Conservation (phyloP, 2,113 vertebrate genomes). For the Nerophis lumbriciformis region DNA sequence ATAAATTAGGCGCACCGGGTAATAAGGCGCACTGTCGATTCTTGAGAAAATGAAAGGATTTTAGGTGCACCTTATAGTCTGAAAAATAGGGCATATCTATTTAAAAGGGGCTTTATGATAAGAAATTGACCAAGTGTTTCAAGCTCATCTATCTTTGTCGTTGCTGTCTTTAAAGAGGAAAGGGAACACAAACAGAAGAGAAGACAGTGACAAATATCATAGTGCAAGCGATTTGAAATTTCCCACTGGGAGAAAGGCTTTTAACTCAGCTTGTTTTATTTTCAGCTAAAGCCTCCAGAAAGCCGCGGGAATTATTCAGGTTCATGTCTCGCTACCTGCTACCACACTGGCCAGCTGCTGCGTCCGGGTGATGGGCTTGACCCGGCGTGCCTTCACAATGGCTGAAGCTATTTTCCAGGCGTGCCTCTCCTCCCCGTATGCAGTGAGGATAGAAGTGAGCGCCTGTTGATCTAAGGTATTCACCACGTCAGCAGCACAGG, state of each 20-base stretch:
- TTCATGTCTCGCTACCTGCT: slow-evolving; percentile 80
- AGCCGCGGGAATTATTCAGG: slow-evolving; percentile 74
- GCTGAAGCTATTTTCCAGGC: slow-evolving; percentile 88
- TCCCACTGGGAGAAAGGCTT: slow-evolving; percentile 76
- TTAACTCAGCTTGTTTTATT: slow-evolving; percentile 53
- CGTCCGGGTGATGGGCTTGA: slow-evolving; percentile 88
- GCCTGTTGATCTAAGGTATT: slow-evolving; percentile 91
- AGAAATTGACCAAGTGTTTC: neutral
- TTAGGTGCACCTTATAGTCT: too few relatives aligned
- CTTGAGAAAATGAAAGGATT: too few relatives aligned
- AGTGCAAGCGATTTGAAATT: slow-evolving; percentile 61
- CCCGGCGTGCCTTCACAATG: slow-evolving; percentile 83
- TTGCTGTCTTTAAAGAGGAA: slow-evolving; percentile 42
- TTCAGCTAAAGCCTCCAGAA: slow-evolving; percentile 55
- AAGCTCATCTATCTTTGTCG: slow-evolving; percentile 23
- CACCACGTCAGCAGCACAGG: slow-evolving; percentile 93
- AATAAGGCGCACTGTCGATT: too few relatives aligned
- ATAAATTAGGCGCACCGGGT: too few relatives aligned
- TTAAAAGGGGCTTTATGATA: too few relatives aligned
- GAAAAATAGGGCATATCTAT: too few relatives aligned
- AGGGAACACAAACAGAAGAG: slow-evolving; percentile 57
- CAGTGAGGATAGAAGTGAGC: slow-evolving; percentile 85
- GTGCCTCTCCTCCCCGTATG: slow-evolving; percentile 88
- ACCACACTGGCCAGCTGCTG: slow-evolving; percentile 93
- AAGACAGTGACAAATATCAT: slow-evolving; percentile 62